Percentiles rank a stretch among this genome's conserved stretches.
phyloP scores from a whole-genome alignment of 2,797 vertebrate species.

The Peromyscus nudipes region DNA sequence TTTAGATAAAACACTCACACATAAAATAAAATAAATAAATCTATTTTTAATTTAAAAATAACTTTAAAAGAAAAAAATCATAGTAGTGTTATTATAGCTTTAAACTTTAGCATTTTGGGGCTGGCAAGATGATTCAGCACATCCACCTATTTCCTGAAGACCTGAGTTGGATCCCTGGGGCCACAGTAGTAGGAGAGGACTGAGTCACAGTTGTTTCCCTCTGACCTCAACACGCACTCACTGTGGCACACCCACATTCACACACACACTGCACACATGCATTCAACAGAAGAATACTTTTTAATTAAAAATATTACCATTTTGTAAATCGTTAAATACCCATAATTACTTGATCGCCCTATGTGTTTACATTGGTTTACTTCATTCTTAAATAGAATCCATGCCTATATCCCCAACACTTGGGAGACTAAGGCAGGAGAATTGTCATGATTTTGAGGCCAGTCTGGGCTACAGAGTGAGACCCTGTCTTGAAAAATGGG shows the following conservation, averaged over 20 bases:
- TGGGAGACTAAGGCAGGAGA: background rate
- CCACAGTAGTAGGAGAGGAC: background rate
- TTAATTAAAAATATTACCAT: background rate
- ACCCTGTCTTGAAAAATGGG: background rate
- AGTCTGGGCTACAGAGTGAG: background rate
- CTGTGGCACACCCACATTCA: background rate
- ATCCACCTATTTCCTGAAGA: accelerated
- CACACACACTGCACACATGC: background rate
- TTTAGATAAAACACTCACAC: background rate
- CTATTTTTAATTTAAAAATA: background rate
- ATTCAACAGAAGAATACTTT: background rate
- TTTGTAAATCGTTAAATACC: background rate
- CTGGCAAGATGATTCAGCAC: background rate
- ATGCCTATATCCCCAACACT: background rate
- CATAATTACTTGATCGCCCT: background rate
- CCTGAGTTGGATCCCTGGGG: background rate
- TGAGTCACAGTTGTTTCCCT: background rate
- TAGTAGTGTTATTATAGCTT: background rate
- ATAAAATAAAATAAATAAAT: background rate
- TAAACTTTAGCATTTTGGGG: constrained; percentile 32
- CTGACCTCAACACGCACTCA: background rate
- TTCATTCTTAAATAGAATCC: constrained; percentile 42
- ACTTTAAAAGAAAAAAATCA: background rate
- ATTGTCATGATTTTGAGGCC: background rate
- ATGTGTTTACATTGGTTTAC: background rate